These are phyloP conservation scores for Ornithorhynchus anatinus DNA, from an alignment of 2,113 vertebrate genomes.

Conservation along the genomic window DNA sequence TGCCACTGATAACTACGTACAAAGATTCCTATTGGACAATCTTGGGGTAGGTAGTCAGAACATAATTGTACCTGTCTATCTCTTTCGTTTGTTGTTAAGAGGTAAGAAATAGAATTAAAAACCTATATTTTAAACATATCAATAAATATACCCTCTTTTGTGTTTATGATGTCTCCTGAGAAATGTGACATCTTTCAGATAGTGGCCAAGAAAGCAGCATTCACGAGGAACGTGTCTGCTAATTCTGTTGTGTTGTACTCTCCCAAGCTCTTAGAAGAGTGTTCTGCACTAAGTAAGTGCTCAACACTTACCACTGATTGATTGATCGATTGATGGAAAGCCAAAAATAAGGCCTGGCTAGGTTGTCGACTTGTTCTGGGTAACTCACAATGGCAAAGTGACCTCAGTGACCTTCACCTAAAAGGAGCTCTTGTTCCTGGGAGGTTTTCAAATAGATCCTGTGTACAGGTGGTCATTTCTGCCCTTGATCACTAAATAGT, in stretches of 20 bases:
- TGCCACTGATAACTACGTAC: slow-evolving; percentile 71
- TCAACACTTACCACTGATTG: too few species aligned
- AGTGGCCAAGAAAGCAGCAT: slow-evolving; percentile 22
- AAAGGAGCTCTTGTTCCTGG: slow-evolving; percentile 25
- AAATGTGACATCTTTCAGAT: slow-evolving; percentile 20
- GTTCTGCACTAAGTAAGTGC: too few species aligned
- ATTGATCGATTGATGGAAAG: too few species aligned
- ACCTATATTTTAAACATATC: slow-evolving; percentile 60
- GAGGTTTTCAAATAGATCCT: slow-evolving; percentile 27
- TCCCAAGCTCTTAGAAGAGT: too few species aligned
- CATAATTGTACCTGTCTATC: slow-evolving; percentile 71
- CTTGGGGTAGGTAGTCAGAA: slow-evolving; percentile 62
- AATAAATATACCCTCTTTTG: slow-evolving; percentile 58
- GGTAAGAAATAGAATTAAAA: slow-evolving; percentile 63
- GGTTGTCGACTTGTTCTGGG: slow-evolving; percentile 17
- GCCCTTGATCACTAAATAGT: neutral
- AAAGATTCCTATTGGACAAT: slow-evolving; percentile 69
- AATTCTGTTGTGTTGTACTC: too few species aligned
- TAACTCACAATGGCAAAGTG: slow-evolving; percentile 17
- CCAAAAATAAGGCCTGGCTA: slow-evolving; percentile 13
- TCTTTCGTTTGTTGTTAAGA: slow-evolving; percentile 61
- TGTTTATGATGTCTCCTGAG: slow-evolving; percentile 26
- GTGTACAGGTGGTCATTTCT: slow-evolving; percentile 22
- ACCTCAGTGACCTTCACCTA: slow-evolving; percentile 27
- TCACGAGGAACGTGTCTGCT: too few species aligned